Percentiles rank a stretch among this genome's conserved stretches.
phyloP scores from a whole-genome alignment of 2,797 vertebrate species.

The Synanceia verrucosa region DNA sequence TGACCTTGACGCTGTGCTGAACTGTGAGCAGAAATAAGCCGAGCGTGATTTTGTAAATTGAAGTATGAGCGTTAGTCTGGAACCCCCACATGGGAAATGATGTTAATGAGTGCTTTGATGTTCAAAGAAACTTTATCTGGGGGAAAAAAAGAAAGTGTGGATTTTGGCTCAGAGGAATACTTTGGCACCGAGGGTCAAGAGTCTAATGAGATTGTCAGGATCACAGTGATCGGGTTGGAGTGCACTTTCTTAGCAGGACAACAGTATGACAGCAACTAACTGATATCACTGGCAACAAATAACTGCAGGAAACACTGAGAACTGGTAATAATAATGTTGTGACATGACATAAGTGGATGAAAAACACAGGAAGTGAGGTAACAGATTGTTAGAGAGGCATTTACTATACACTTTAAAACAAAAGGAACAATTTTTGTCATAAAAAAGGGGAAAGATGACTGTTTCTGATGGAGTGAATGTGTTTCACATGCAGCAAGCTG shows the following conservation, averaged over 20 bases:
- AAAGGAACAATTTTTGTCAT: background rate
- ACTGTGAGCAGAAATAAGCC: conserved; percentile 26
- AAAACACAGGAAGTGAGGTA: conserved; percentile 12
- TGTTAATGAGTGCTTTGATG: conserved; percentile 61
- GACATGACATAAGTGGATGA: background rate
- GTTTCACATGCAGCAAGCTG: conserved; percentile 7
- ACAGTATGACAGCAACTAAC: conserved; percentile 15
- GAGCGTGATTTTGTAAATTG: conserved; percentile 21
- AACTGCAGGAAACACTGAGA: conserved; percentile 12
- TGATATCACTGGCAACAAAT: conserved; percentile 22
- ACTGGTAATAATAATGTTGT: background rate
- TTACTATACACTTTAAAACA: background rate
- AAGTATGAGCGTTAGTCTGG: conserved; percentile 31
- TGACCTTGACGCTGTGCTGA: conserved; percentile 6
- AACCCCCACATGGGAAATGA: conserved; percentile 25
- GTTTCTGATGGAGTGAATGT: background rate
- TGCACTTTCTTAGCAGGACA: conserved; percentile 30
- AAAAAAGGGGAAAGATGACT: background rate
- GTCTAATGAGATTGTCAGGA: conserved; percentile 36
- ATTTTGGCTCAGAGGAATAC: conserved; percentile 45
- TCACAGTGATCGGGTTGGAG: conserved; percentile 21
- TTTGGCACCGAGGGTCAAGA: conserved; percentile 32
- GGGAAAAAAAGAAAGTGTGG: conserved; percentile 39
- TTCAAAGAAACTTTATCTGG: conserved; percentile 49
- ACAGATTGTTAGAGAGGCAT: background rate